phyloP scores from a whole-genome alignment of 2,797 vertebrate species.

The Luscinia luscinia region DNA sequence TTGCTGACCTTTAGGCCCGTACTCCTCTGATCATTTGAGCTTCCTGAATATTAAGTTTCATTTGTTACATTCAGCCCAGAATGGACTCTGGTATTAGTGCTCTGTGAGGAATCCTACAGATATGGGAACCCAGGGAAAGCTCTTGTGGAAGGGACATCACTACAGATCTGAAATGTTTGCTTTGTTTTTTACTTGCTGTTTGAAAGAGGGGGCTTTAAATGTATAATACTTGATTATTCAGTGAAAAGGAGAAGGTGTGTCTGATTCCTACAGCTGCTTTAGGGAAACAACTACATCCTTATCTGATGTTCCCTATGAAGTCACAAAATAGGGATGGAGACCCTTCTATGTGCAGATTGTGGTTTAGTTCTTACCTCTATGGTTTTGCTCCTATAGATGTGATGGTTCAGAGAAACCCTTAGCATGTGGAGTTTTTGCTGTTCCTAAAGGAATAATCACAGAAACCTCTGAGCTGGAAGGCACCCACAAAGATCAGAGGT shows the following conservation, averaged over 20 bases:
- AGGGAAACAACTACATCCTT: background rate
- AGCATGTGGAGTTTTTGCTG: background rate
- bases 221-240: background rate
- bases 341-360: background rate
- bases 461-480: background rate
- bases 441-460: background rate
- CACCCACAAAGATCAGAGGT: background rate
- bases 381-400: background rate
- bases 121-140: background rate
- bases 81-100: background rate
- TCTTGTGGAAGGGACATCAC: background rate
- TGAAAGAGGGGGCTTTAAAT: background rate
- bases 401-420: background rate
- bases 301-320: background rate
- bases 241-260: background rate
- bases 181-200: background rate
- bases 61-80: background rate
- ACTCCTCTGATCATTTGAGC: background rate
- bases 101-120: background rate
- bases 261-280: background rate
- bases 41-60: background rate
- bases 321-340: background rate
- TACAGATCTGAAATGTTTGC: background rate
- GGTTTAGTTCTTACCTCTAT: background rate
- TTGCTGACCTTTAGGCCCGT: background rate